A percentile compares a stretch with the other conserved stretches of the same genome.
Evolutionary conservation across 2,113 vertebrate species (phyloP).

Genomic region (Cyanoliseus patagonus): DNA sequence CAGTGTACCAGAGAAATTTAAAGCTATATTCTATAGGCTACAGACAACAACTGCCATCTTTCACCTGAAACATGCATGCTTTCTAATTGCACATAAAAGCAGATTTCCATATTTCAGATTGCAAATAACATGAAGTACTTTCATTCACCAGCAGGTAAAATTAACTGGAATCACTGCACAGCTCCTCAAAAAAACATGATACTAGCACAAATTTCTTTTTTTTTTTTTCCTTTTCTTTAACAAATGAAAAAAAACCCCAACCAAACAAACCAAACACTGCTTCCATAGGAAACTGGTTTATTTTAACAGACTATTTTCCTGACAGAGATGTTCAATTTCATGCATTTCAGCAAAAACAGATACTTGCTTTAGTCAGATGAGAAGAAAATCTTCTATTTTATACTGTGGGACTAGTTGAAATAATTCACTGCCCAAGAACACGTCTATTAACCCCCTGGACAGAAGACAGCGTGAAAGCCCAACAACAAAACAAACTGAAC

Average conservation of each 20-base stretch:
- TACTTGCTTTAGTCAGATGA: not conserved
- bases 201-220: not conserved
- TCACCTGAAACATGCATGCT: not conserved
- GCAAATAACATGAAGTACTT: not conserved
- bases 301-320: not conserved
- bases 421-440: not conserved
- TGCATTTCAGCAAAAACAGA: constrained; percentile 15
- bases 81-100: not conserved
- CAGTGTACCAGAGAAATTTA: not conserved
- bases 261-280: not conserved
- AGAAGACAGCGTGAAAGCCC: not conserved
- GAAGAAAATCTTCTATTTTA: not conserved
- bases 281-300: not conserved
- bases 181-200: not conserved
- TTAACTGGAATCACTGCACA: not conserved
- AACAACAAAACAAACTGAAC: not conserved
- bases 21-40: not conserved
- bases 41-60: not conserved
- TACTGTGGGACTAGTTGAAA: not conserved
- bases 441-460: not conserved
- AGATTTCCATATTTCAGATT: not conserved
- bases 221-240: not conserved
- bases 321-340: not conserved
- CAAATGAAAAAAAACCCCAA: not conserved
- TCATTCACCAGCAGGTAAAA: not conserved